Evolutionary conservation across 2,888 invertebrate genomes (phyloP).

Genomic region (Cataglyphis livida): DNA sequence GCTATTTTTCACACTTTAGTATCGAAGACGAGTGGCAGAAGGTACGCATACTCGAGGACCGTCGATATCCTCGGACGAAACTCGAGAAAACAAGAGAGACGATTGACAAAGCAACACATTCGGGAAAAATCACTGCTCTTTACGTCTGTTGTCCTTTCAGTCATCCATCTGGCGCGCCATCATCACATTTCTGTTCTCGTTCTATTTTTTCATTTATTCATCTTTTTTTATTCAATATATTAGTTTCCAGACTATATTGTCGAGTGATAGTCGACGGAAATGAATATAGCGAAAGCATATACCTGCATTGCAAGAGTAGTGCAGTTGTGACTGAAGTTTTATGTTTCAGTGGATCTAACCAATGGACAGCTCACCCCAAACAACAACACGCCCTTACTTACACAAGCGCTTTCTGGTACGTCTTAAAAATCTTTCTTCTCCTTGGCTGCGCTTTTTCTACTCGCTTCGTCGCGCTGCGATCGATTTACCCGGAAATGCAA

Average conservation of each 20-base stretch:
- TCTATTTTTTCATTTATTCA: slow-evolving; percentile 27
- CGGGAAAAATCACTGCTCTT: slow-evolving; percentile 69
- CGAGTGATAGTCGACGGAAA: slow-evolving; percentile 61
- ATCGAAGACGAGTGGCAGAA: slow-evolving; percentile 42
- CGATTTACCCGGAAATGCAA: slow-evolving; percentile 58
- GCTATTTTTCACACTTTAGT: slow-evolving; percentile 5
- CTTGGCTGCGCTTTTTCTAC: slow-evolving; percentile 43
- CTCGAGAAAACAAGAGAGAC: slow-evolving; percentile 47
- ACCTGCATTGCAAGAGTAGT: slow-evolving; percentile 84
- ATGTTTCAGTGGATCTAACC: slow-evolving; percentile 96
- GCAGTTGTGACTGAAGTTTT: slow-evolving; percentile 88
- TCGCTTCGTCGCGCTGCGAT: slow-evolving; percentile 42
- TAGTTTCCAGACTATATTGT: slow-evolving; percentile 52
- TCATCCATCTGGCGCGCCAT: slow-evolving; percentile 35
- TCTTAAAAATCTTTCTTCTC: slow-evolving; percentile 66
- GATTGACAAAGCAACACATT: slow-evolving; percentile 81
- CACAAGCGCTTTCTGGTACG: slow-evolving; percentile 98
- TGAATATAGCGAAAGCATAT: slow-evolving; percentile 79
- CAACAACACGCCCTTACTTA: slow-evolving; percentile 98
- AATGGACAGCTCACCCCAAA: slow-evolving; percentile 98
- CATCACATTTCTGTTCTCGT: slow-evolving; percentile 14
- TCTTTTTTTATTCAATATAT: slow-evolving; percentile 37
- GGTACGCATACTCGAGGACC: slow-evolving; percentile 24
- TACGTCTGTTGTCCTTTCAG: slow-evolving; percentile 57
- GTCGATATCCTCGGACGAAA: slow-evolving; percentile 48